Conservation (phyloP, 2,888 invertebrate species). For the Caenorhabditis angaria region DNA sequence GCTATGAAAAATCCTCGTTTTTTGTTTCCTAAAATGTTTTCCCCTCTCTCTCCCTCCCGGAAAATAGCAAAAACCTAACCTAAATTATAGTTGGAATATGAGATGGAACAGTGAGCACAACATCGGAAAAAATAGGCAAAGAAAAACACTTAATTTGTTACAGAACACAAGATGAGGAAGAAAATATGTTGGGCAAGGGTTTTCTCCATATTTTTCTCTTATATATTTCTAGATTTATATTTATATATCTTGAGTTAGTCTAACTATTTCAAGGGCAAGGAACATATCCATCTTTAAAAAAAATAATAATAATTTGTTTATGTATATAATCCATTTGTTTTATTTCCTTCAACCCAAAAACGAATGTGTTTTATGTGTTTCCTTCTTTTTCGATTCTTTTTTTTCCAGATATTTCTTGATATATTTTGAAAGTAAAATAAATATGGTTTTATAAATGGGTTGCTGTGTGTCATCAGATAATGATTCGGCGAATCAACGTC, state of each 20-base stretch:
- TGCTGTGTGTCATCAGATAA: slow-evolving; percentile 54
- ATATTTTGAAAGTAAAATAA: neutral
- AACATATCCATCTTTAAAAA: too few relatives aligned
- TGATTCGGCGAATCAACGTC: slow-evolving; percentile 34
- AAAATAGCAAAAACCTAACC: slow-evolving; percentile 17
- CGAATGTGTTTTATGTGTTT: too few relatives aligned
- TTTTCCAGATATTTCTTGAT: neutral
- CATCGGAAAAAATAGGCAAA: slow-evolving; percentile 10
- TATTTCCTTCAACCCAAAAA: neutral
- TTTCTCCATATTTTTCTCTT: slow-evolving; percentile 9
- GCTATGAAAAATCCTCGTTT: neutral
- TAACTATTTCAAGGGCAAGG: too few relatives aligned
- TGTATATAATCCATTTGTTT: neutral
- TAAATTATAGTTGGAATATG: slow-evolving; percentile 37
- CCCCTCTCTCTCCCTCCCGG: neutral
- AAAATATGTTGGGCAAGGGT: slow-evolving; percentile 6
- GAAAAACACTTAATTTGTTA: slow-evolving; percentile 12
- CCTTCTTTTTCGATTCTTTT: neutral
- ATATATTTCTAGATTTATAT: neutral
- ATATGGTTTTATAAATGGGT: slow-evolving; percentile 46
- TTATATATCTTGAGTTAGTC: neutral
- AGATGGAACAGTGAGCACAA: slow-evolving; percentile 40
- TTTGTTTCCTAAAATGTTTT: slow-evolving; percentile 5
- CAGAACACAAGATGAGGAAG: neutral
- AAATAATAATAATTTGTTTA: too few relatives aligned